These are phyloP conservation scores for Meteorus colon DNA, from an alignment of 2,888 invertebrate genomes.

Conservation along the genomic window DNA sequence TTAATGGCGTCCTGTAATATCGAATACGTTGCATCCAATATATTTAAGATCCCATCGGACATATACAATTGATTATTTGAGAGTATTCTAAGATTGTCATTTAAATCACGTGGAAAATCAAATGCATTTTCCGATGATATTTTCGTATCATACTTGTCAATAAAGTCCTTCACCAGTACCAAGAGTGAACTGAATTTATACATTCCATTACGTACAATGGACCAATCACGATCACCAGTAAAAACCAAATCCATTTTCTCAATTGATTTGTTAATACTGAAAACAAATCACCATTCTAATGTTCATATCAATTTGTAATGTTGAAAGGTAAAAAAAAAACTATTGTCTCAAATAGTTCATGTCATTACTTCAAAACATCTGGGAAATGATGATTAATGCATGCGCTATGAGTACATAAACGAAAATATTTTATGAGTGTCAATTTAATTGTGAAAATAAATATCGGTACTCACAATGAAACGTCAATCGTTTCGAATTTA, in stretches of 20 bases:
- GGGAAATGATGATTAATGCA: background rate
- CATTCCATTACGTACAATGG: slow-evolving; percentile 55
- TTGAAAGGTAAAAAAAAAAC: background rate
- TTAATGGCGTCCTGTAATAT: slow-evolving; percentile 60
- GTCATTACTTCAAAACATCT: background rate
- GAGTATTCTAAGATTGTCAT: slow-evolving; percentile 30
- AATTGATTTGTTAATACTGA: slow-evolving; percentile 61
- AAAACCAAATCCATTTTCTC: slow-evolving; percentile 61
- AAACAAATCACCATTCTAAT: slow-evolving; percentile 33
- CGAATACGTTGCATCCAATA: slow-evolving; percentile 57
- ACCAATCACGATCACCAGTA: slow-evolving; percentile 58
- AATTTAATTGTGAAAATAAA: slow-evolving; percentile 17
- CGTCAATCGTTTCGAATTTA: slow-evolving; percentile 62
- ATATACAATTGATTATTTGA: slow-evolving; percentile 39
- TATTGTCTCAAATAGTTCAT: background rate
- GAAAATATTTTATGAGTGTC: slow-evolving; percentile 6
- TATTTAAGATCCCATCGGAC: slow-evolving; percentile 53
- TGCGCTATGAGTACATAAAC: background rate
- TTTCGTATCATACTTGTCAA: slow-evolving; percentile 38
- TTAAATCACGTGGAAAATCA: slow-evolving; percentile 48
- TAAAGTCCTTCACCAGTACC: slow-evolving; percentile 54
- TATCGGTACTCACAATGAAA: slow-evolving; percentile 59
- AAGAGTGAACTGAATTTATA: slow-evolving; percentile 60
- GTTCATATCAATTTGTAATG: slow-evolving; percentile 17
- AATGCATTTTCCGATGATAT: slow-evolving; percentile 44